Conservation (phyloP, 1,140 invertebrate genomes). For the Anagrus nilaparvatae region DNA sequence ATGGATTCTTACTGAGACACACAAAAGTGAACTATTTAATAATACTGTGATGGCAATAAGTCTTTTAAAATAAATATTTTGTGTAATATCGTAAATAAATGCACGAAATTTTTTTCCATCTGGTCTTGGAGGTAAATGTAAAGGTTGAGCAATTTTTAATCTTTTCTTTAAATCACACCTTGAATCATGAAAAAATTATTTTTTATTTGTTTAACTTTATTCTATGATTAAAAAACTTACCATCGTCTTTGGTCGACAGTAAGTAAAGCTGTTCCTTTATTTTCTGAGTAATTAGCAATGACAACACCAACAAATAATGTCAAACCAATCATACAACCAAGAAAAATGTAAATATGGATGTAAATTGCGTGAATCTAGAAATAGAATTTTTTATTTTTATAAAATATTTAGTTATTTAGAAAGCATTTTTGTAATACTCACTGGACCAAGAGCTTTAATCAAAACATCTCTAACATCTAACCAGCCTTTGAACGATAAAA, state of each 20-base stretch:
- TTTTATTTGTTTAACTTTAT: too few relatives aligned
- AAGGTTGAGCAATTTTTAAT: constrained; percentile 96
- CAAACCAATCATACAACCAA: constrained; percentile 99
- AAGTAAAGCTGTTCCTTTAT: constrained; percentile 95
- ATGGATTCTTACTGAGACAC: constrained; percentile 67
- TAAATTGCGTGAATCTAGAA: constrained; percentile 88
- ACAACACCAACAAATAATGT: constrained; percentile 99
- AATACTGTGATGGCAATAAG: constrained; percentile 88
- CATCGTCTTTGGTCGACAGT: constrained; percentile 98
- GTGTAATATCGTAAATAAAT: constrained; percentile 96
- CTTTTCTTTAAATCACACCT: constrained; percentile 97
- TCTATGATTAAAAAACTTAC: constrained; percentile 42
- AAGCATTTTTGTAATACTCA: too few relatives aligned
- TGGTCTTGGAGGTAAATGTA: constrained; percentile 94
- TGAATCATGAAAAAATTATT: too few relatives aligned
- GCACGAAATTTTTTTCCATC: constrained; percentile 83
- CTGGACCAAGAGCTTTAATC: constrained; percentile 86
- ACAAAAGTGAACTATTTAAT: constrained; percentile 82
- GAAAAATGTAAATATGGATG: constrained; percentile 98
- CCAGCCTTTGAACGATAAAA: constrained; percentile 99
- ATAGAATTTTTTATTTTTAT: background rate
- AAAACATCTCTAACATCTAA: constrained; percentile 96
- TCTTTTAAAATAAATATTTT: constrained; percentile 92
- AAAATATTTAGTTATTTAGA: background rate
- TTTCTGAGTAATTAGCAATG: constrained; percentile 99